These are phyloP conservation scores for Bombus sylvicola DNA, from an alignment of 1,140 invertebrate species.

Conservation along the genomic window DNA sequence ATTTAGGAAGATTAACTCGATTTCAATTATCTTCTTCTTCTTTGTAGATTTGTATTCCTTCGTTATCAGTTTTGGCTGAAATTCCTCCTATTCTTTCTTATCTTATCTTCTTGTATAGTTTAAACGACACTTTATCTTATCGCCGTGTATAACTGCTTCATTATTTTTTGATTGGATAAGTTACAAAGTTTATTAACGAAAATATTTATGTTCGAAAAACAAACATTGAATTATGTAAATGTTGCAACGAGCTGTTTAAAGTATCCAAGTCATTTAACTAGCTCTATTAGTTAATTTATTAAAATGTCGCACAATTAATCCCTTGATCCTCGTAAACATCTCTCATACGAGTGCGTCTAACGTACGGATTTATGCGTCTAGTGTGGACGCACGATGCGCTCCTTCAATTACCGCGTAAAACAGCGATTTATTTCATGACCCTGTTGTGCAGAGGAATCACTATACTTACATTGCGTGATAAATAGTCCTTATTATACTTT, in stretches of 20 bases:
- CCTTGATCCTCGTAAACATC: background rate
- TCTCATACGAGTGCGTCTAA: background rate
- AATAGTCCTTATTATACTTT: background rate
- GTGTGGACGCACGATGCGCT: background rate
- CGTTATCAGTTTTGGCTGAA: no score
- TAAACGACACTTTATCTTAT: no score
- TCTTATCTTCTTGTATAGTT: no score
- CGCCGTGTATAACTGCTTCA: background rate
- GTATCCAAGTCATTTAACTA: background rate
- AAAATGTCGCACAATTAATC: conserved; percentile 9
- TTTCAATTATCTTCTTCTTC: no score
- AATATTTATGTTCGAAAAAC: background rate
- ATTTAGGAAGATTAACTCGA: no score
- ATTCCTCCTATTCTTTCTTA: no score
- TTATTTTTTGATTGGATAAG: background rate
- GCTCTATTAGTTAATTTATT: background rate
- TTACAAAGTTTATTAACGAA: background rate
- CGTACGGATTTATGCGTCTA: conserved; percentile 12
- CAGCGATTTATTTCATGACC: background rate
- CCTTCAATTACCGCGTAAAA: background rate
- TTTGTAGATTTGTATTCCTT: no score
- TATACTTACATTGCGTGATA: background rate
- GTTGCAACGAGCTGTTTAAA: background rate
- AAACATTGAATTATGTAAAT: background rate
- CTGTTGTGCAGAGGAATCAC: background rate